These are phyloP conservation scores for Zaprionus lachaisei DNA, from an alignment of 1,140 invertebrate species.

Conservation along the genomic window DNA sequence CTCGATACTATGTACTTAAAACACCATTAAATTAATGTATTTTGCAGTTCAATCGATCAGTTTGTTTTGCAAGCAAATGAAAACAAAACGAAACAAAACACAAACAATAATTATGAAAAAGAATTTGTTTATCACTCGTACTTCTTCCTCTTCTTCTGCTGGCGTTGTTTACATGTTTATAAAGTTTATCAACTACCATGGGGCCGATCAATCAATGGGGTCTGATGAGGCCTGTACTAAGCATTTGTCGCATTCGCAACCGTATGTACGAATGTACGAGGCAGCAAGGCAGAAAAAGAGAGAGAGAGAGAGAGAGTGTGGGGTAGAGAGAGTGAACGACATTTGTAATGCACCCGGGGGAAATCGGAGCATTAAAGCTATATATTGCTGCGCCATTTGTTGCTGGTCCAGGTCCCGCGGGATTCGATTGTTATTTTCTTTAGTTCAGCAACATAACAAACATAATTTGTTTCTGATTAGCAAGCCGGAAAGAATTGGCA, in stretches of 20 bases:
- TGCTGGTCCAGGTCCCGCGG: neutral
- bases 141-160: neutral
- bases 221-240: neutral
- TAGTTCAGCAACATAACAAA: too few relatives aligned
- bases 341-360: slow-evolving; percentile 3
- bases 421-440: neutral
- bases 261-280: slow-evolving; percentile 10
- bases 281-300: neutral
- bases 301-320: neutral
- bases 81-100: neutral
- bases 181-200: slow-evolving; percentile 34
- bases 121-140: slow-evolving; percentile 12
- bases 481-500: too few relatives aligned
- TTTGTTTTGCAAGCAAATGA: neutral
- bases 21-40: neutral
- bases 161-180: slow-evolving; percentile 24
- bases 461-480: neutral
- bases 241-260: slow-evolving; percentile 15
- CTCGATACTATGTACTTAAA: neutral
- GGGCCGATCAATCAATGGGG: slow-evolving; percentile 43
- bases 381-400: slow-evolving; percentile 1
- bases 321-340: neutral
- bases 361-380: neutral
- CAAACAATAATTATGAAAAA: neutral
- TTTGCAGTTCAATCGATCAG: neutral